A percentile compares a stretch with the other conserved stretches of the same genome.
These are phyloP conservation scores for Coleophora flavipennella DNA, from an alignment of 2,888 invertebrate species.

Conservation along the genomic window DNA sequence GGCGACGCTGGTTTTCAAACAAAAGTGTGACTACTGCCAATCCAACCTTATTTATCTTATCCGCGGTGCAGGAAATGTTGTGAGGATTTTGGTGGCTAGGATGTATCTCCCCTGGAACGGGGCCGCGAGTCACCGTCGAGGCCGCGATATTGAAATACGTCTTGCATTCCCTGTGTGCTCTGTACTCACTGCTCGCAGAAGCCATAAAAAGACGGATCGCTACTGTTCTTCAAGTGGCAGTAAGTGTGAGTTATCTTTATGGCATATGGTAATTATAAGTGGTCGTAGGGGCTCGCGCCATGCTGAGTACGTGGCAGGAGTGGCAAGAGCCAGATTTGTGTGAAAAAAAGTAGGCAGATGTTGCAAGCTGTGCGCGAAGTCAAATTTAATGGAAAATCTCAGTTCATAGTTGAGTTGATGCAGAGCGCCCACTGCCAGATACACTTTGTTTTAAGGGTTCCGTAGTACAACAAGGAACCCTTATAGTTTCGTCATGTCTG, in stretches of 20 bases:
- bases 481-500: too few relatives aligned
- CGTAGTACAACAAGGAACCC: too few relatives aligned
- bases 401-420: neutral
- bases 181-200: constrained; percentile 5
- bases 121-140: constrained; percentile 29
- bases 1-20: too few relatives aligned
- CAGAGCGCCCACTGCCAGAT: too few relatives aligned
- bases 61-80: constrained; percentile 39
- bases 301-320: constrained; percentile 35
- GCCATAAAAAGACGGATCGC: constrained; percentile 31
- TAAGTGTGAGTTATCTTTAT: constrained; percentile 38
- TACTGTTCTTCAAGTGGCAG: constrained; percentile 28
- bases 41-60: too few relatives aligned
- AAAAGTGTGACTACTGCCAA: too few relatives aligned
- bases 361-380: constrained; percentile 10
- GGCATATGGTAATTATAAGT: constrained; percentile 39
- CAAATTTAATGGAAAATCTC: constrained; percentile 50
- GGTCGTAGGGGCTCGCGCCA: constrained; percentile 37
- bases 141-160: constrained; percentile 33
- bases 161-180: constrained; percentile 28
- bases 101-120: constrained; percentile 44
- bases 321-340: constrained; percentile 28
- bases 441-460: too few relatives aligned
- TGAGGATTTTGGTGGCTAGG: constrained; percentile 31
- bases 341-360: constrained; percentile 48